phyloP scores from a whole-genome alignment of 2,888 invertebrate species.

The Apoda limacodes region DNA sequence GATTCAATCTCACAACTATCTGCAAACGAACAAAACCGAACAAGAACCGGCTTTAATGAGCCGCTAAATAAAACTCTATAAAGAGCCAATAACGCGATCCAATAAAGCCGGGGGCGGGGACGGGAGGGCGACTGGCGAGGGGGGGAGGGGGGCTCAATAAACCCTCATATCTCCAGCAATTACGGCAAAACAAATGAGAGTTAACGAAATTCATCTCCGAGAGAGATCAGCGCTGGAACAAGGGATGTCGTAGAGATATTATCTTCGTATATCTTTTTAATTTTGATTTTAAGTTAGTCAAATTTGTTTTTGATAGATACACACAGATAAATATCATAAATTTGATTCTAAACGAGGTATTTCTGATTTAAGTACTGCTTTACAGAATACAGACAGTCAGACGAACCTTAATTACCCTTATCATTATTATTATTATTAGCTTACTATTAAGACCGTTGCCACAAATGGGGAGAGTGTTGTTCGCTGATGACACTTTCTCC shows the following conservation, averaged over 20 bases:
- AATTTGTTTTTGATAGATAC: no score
- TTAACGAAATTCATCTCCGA: slow-evolving; percentile 63
- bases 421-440: no score
- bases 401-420: no score
- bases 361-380: no score
- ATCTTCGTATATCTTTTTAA: no score
- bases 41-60: slow-evolving; percentile 28
- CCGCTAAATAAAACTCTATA: slow-evolving; percentile 44
- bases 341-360: no score
- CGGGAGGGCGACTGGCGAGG: slow-evolving; percentile 19
- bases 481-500: no score
- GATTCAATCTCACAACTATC: slow-evolving; percentile 2
- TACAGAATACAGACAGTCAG: no score
- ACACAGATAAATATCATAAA: no score
- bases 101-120: slow-evolving; percentile 38
- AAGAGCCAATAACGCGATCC: slow-evolving; percentile 50
- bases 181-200: slow-evolving; percentile 64
- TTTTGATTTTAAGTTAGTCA: no score
- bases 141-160: slow-evolving; percentile 30
- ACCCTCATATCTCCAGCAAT: slow-evolving; percentile 61
- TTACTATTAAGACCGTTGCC: no score
- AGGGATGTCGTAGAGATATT: slow-evolving; percentile 25
- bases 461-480: no score
- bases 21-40: background rate
- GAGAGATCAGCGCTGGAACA: slow-evolving; percentile 32